phyloP scores from a whole-genome alignment of 2,113 vertebrate genomes.

The Plectropomus leopardus region DNA sequence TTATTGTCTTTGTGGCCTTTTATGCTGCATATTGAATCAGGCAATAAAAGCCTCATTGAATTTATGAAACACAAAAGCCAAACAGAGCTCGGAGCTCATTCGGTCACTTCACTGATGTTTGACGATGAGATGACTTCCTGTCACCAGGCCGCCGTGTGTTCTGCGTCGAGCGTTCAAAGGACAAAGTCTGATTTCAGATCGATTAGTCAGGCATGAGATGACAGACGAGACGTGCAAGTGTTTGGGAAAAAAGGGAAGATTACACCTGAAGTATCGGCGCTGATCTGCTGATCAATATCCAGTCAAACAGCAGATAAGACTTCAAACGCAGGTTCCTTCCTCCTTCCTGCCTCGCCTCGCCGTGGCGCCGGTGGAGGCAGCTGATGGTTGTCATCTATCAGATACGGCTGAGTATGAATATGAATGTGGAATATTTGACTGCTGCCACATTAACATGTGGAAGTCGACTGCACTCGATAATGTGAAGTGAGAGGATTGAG shows the following conservation, averaged over 20 bases:
- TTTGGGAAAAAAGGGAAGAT: not conserved
- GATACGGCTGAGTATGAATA: conserved; percentile 41
- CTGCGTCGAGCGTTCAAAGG: not conserved
- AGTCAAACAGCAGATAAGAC: conserved; percentile 26
- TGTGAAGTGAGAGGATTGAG: conserved; percentile 29
- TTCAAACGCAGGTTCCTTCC: conserved; percentile 32
- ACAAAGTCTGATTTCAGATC: conserved; percentile 1
- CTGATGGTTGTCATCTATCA: conserved; percentile 47
- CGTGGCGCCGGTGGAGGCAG: not conserved
- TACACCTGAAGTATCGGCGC: conserved; percentile 5
- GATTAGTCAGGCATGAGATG: conserved; percentile 11
- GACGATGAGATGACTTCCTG: too few species aligned
- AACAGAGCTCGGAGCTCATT: not conserved
- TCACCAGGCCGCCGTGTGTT: not conserved
- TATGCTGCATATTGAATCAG: conserved; percentile 62
- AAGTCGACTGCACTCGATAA: conserved; percentile 20
- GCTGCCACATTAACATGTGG: conserved; percentile 19
- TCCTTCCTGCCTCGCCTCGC: not conserved
- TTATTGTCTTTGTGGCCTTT: conserved; percentile 77
- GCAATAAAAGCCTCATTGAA: conserved; percentile 57
- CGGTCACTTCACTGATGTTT: conserved; percentile 1
- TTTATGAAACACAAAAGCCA: conserved; percentile 53
- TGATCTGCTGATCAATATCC: conserved; percentile 43
- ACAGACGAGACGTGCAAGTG: not conserved
- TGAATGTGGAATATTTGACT: conserved; percentile 33